Evolutionary conservation across 2,888 invertebrate species (phyloP).

Genomic region (Drosophila affinis): DNA sequence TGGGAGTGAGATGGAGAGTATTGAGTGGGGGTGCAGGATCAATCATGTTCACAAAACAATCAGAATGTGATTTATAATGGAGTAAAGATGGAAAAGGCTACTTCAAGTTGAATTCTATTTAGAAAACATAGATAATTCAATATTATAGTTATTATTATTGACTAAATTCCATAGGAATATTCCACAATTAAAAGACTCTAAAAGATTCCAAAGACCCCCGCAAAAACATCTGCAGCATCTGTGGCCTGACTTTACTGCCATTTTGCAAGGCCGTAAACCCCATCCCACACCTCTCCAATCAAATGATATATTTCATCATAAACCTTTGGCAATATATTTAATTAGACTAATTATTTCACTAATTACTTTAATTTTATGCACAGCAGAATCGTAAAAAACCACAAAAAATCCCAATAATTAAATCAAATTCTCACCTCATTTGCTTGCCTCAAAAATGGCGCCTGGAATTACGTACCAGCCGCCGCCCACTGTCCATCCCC

Average conservation of each 20-base stretch:
- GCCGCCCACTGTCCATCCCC: conserved; percentile 16
- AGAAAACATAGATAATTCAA: too few relatives aligned
- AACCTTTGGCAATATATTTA: conserved; percentile 20
- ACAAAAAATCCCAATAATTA: conserved; percentile 2
- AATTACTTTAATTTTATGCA: conserved; percentile 39
- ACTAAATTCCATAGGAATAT: not conserved
- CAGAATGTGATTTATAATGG: too few relatives aligned
- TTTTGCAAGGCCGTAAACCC: conserved; percentile 7
- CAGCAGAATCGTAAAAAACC: not conserved
- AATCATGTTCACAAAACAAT: too few relatives aligned
- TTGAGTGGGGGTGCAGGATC: too few relatives aligned
- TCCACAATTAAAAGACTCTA: not conserved
- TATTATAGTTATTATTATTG: not conserved
- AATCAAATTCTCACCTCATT: conserved; percentile 48
- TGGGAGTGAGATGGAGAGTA: too few relatives aligned
- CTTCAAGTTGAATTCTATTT: too few relatives aligned
- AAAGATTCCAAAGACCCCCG: not conserved
- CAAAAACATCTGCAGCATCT: not conserved
- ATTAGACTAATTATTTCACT: conserved; percentile 32
- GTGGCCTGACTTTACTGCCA: not conserved
- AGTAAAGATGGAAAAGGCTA: too few relatives aligned
- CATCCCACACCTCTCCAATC: not conserved
- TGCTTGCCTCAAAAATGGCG: conserved; percentile 32
- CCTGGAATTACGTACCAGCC: conserved; percentile 2
- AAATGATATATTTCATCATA: conserved; percentile 5